Conservation (phyloP, 2,797 vertebrate genomes). For the Fratercula arctica region DNA sequence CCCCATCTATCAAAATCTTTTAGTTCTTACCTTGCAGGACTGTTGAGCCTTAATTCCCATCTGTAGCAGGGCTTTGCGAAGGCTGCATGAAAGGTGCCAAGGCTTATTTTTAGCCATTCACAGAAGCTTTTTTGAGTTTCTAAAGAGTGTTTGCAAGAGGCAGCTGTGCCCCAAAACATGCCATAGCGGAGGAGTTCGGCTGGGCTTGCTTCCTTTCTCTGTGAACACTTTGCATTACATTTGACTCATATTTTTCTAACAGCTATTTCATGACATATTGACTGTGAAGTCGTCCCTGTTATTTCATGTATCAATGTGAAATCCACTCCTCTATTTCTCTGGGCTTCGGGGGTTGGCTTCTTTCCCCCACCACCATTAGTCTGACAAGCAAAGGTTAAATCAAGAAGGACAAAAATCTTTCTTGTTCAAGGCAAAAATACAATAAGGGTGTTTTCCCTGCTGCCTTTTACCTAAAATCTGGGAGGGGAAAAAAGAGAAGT, state of each 20-base stretch:
- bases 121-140: not conserved
- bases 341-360: not conserved
- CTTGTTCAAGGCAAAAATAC: conserved; percentile 30
- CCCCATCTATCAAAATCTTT: not conserved
- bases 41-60: not conserved
- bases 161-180: not conserved
- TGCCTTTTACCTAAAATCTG: not conserved
- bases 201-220: not conserved
- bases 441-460: not conserved
- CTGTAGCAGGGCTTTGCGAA: not conserved
- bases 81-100: not conserved
- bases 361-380: not conserved
- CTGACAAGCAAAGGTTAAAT: conserved; percentile 46
- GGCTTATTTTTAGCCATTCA: not conserved
- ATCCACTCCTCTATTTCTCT: conserved; percentile 6
- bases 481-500: conserved; percentile 13
- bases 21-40: not conserved
- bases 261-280: conserved; percentile 9
- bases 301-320: conserved; percentile 16
- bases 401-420: conserved; percentile 13
- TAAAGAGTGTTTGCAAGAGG: not conserved
- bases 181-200: not conserved
- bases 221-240: not conserved
- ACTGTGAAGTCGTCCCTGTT: not conserved
- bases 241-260: not conserved